These are phyloP conservation scores for Actenoides hombroni DNA, from an alignment of 2,113 vertebrate genomes.

Conservation along the genomic window DNA sequence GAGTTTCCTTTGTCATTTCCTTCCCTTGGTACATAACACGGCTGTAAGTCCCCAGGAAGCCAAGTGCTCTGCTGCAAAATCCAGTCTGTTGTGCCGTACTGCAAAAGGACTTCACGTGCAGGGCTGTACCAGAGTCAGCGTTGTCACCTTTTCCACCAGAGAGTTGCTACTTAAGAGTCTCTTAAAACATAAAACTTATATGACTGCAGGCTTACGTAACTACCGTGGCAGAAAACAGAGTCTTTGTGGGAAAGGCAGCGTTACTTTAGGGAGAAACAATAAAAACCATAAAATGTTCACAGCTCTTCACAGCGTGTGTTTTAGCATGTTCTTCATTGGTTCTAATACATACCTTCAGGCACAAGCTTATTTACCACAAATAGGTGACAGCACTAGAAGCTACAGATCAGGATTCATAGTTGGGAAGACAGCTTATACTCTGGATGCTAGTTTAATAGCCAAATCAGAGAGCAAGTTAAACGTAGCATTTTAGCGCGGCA, in stretches of 20 bases:
- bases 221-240: not conserved
- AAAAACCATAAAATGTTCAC: not conserved
- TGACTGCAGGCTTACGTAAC: not conserved
- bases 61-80: not conserved
- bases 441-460: not conserved
- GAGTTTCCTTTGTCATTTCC: not conserved
- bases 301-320: not conserved
- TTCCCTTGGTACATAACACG: not conserved
- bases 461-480: not conserved
- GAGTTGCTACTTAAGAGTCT: not conserved
- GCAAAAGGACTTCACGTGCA: fast-evolving
- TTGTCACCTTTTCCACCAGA: not conserved
- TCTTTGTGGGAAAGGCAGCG: not conserved
- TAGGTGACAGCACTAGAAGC: not conserved
- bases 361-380: not conserved
- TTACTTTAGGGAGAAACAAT: not conserved
- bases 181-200: not conserved
- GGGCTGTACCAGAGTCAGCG: not conserved
- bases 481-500: not conserved
- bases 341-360: not conserved
- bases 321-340: not conserved
- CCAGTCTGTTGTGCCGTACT: not conserved
- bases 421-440: not conserved
- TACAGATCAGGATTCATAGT: not conserved
- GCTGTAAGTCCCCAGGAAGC: not conserved